Conservation (phyloP, 2,113 vertebrate species). For the Myrmecobius fasciatus region DNA sequence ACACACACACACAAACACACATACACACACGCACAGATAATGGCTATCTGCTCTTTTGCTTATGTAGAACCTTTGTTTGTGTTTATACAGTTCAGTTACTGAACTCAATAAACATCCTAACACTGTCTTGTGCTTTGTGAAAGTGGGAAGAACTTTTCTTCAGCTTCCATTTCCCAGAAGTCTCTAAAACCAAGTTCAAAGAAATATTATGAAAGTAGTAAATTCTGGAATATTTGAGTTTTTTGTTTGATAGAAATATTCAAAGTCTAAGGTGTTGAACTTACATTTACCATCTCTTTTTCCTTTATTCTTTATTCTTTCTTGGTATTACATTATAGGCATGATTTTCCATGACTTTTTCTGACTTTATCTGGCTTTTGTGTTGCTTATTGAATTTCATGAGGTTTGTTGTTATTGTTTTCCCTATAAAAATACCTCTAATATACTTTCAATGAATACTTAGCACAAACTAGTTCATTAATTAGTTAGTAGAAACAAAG, state of each 20-base stretch:
- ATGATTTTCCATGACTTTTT: not conserved
- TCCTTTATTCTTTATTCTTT: not conserved
- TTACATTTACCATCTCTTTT: not conserved
- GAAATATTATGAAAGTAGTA: not conserved
- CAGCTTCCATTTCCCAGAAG: not conserved
- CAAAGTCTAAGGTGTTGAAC: not conserved
- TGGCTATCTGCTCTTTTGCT: not conserved
- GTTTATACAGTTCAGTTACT: too few relatives aligned
- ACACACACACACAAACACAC: not conserved
- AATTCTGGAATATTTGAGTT: not conserved
- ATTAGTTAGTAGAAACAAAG: slow-evolving; percentile 13
- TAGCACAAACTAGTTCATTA: slow-evolving; percentile 31
- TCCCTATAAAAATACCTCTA: not conserved
- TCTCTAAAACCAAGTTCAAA: not conserved
- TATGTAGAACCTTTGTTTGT: not conserved
- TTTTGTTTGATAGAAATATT: not conserved
- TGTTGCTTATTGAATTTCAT: not conserved
- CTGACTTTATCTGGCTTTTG: not conserved
- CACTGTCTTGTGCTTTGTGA: not conserved
- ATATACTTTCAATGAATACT: not conserved
- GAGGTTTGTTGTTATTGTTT: not conserved
- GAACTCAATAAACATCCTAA: too few relatives aligned
- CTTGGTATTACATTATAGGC: not conserved
- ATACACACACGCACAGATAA: not conserved
- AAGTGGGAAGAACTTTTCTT: not conserved